Evolutionary conservation across 2,113 vertebrate species (phyloP).

Genomic region (Ctenomys sociabilis): DNA sequence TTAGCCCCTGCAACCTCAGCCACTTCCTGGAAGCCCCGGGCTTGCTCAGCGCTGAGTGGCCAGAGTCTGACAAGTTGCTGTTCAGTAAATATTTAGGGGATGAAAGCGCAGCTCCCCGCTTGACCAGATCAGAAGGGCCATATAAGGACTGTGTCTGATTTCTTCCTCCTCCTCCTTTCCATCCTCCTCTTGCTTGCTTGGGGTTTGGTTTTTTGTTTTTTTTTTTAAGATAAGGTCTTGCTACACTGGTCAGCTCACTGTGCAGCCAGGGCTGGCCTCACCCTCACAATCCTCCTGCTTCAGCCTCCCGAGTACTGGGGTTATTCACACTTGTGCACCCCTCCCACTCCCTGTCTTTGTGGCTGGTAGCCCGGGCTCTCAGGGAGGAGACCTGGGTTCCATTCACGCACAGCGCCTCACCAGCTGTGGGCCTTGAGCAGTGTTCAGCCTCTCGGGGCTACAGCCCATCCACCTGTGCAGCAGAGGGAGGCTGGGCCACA

Average conservation of each 20-base stretch:
- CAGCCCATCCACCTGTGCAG: fast-evolving
- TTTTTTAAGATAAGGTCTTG: neutral
- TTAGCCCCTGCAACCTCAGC: neutral
- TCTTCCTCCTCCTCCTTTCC: neutral
- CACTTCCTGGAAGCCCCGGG: neutral
- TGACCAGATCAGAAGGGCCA: neutral
- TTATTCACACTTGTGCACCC: neutral
- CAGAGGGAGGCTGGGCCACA: neutral
- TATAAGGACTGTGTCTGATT: neutral
- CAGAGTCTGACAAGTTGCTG: neutral
- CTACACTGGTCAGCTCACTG: neutral
- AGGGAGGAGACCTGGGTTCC: neutral
- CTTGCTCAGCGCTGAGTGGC: neutral
- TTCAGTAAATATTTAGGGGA: neutral
- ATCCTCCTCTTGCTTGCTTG: neutral
- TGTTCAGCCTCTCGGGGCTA: neutral
- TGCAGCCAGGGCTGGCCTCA: neutral
- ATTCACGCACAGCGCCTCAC: neutral
- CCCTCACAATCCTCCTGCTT: neutral
- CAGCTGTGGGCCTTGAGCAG: neutral
- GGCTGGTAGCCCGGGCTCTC: neutral
- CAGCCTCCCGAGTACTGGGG: neutral
- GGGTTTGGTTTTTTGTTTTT: neutral
- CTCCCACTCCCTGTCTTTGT: neutral
- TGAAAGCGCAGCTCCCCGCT: neutral